Evolutionary conservation across 2,888 invertebrate genomes (phyloP), one percentile per base, ranked within the genome.

Genomic region (Anticlea derivata): DNA sequence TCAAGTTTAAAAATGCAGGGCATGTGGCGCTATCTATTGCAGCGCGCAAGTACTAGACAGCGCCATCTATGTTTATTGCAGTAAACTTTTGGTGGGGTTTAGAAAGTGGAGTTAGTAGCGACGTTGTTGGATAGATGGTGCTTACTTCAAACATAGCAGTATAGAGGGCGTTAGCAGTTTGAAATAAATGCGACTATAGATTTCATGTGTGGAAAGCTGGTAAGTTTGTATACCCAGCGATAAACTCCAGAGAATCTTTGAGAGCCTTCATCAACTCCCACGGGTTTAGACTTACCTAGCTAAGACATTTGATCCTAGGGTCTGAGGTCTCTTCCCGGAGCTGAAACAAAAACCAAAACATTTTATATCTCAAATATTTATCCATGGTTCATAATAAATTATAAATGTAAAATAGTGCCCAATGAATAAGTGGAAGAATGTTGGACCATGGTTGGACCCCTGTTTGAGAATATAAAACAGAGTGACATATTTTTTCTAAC

Each of bases 231-330:
- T n/a, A n/a, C n/a, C n/a, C n/a, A n/a, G n/a, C n/a, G n/a, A n/a
- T n/a, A n/a, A n/a, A n/a, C n/a, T n/a, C n/a, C n/a, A n/a, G n/a
- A n/a, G n/a, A n/a, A n/a, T n/a, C n/a, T n/a, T n/a, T n/a, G n/a
- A n/a, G n/a, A n/a, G n/a, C n/a, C n/a, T n/a, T n/a, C n/a, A n/a
- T n/a, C n/a, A n/a, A n/a, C n/a, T n/a, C n/a, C 17, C 17, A 11
- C 30, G 5, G 20, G 10, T 10, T 7, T 17, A 34, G 6, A n/a
- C 47, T 63, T 91, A 96, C 96, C 96, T 96, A 71, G 96, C 96
- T 93, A 96, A 92, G 78, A 96, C 96, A 93, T 95, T 96, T 75
- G 96, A 95, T 77, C 96, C 95, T 66, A 96, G 44, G 35, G 33
- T 53, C 20, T 53, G 92, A 86, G 96, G 94, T 78, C 95, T 93